Conservation (phyloP, 2,113 vertebrate species). For the Corythoichthys haematopterus region DNA sequence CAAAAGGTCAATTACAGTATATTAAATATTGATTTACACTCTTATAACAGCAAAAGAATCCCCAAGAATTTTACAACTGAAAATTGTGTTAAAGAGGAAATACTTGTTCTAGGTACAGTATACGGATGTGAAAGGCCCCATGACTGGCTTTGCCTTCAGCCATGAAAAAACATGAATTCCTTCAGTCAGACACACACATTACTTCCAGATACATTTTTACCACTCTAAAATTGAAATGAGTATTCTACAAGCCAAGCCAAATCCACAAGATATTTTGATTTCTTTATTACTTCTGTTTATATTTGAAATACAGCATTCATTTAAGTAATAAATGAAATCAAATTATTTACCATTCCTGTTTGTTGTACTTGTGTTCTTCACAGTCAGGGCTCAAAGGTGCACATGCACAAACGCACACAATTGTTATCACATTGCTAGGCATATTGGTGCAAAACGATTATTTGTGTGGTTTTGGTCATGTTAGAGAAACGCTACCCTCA, state of each 20-base stretch:
- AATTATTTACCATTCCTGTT: slow-evolving; percentile 34
- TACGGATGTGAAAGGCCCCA: no score
- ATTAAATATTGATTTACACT: no score
- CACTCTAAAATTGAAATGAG: background rate
- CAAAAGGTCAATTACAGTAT: no score
- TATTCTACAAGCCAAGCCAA: background rate
- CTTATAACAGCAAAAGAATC: no score
- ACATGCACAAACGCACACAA: slow-evolving; percentile 17
- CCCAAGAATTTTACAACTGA: no score
- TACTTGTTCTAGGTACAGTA: no score
- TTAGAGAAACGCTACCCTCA: slow-evolving; percentile 36
- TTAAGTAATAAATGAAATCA: slow-evolving; percentile 45
- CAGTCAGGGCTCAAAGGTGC: slow-evolving; percentile 43
- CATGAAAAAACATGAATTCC: no score
- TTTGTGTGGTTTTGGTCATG: slow-evolving; percentile 20
- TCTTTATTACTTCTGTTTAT: slow-evolving; percentile 54
- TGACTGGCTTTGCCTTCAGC: no score
- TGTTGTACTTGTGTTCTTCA: slow-evolving; percentile 31
- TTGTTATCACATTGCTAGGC: slow-evolving; percentile 48
- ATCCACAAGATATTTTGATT: slow-evolving; percentile 18
- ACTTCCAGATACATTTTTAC: background rate
- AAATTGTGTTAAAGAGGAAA: no score
- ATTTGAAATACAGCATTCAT: slow-evolving; percentile 36
- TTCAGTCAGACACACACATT: background rate
- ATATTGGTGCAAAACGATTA: slow-evolving; percentile 47